A percentile compares a stretch with the other conserved stretches of the same genome.
These are phyloP conservation scores for Pyrgilauda ruficollis DNA, from an alignment of 2,113 vertebrate species.

Conservation along the genomic window DNA sequence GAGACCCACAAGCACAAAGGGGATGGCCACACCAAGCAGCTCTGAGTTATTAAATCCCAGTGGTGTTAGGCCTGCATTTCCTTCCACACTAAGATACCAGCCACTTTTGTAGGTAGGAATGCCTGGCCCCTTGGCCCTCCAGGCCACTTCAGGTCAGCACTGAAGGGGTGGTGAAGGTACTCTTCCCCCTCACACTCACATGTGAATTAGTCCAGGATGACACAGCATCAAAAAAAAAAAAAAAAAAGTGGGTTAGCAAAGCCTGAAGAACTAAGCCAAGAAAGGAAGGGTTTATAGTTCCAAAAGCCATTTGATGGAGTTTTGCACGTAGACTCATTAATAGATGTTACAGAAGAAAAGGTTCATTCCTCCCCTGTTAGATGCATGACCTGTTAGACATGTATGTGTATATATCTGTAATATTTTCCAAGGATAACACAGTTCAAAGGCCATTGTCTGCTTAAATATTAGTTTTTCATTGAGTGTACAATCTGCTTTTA, in stretches of 20 bases:
- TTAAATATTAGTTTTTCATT: neutral
- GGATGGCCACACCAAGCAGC: neutral
- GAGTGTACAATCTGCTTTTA: neutral
- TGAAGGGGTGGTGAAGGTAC: constrained; percentile 26
- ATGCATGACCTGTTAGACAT: neutral
- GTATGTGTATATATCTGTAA: neutral
- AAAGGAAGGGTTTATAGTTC: constrained; percentile 52
- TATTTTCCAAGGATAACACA: constrained; percentile 1
- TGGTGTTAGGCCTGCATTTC: neutral
- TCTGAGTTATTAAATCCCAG: neutral
- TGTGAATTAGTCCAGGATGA: constrained; percentile 29
- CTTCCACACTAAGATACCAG: neutral
- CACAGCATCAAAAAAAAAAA: neutral
- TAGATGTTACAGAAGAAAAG: constrained; percentile 36
- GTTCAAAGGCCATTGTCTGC: neutral
- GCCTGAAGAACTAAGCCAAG: constrained; percentile 53
- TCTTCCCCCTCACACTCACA: constrained; percentile 14
- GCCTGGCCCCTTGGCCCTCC: neutral
- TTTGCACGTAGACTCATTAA: constrained; percentile 54
- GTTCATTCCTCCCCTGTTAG: neutral
- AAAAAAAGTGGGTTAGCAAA: constrained; percentile 4
- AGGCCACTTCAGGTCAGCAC: neutral
- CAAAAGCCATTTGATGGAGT: constrained; percentile 36
- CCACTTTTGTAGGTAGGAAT: neutral
- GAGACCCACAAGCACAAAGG: neutral